Conservation (phyloP, 1,140 invertebrate genomes). For the Cherax destructor region DNA sequence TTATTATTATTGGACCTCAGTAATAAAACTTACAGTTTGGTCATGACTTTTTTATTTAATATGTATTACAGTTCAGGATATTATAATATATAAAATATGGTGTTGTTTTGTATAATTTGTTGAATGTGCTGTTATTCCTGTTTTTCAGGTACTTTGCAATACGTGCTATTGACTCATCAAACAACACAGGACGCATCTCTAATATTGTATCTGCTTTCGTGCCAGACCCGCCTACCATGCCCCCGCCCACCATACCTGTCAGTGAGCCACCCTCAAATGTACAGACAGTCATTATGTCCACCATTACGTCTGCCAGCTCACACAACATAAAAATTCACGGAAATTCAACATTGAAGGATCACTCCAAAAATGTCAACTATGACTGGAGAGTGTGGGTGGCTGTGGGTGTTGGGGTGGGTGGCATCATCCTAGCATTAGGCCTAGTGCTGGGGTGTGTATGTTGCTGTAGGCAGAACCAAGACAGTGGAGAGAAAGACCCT, state of each 20-base stretch:
- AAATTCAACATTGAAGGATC: slow-evolving; percentile 25
- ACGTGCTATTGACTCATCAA: slow-evolving; percentile 76
- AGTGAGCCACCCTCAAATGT: slow-evolving; percentile 15
- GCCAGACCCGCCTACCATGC: slow-evolving; percentile 72
- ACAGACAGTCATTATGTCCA: slow-evolving; percentile 63
- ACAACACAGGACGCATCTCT: slow-evolving; percentile 77
- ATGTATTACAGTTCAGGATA: background rate
- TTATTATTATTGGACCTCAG: too few species aligned
- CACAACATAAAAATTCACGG: background rate
- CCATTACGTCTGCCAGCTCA: slow-evolving; percentile 27
- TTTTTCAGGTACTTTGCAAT: slow-evolving; percentile 77
- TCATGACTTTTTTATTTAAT: too few species aligned
- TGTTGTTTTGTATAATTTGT: background rate
- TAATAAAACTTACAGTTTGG: too few species aligned
- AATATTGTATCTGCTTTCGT: slow-evolving; percentile 79
- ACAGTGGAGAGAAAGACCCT: slow-evolving; percentile 62
- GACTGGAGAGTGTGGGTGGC: slow-evolving; percentile 69
- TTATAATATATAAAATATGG: background rate
- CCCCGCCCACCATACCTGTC: slow-evolving; percentile 18
- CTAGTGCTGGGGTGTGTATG: slow-evolving; percentile 56
- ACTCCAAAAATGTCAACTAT: slow-evolving; percentile 14
- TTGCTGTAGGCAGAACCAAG: slow-evolving; percentile 58
- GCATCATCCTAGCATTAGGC: slow-evolving; percentile 48
- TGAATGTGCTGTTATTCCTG: background rate
- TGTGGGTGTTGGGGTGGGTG: slow-evolving; percentile 53